phyloP scores from a whole-genome alignment of 2,888 invertebrate genomes.

The Axea sp. region DNA sequence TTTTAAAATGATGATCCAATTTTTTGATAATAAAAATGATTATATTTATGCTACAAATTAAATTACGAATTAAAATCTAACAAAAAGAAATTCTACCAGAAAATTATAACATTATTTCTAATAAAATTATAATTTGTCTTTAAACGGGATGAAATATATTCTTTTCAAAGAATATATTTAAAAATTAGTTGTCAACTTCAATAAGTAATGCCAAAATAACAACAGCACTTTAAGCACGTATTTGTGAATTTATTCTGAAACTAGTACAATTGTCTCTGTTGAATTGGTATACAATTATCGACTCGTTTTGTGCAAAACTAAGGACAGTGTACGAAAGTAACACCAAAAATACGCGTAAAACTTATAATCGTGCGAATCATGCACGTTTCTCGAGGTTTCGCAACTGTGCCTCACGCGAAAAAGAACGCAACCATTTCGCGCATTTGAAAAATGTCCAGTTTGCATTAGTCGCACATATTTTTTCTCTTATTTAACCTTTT shows the following conservation, averaged over 20 bases:
- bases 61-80: too few relatives aligned
- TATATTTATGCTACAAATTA: too few relatives aligned
- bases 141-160: too few relatives aligned
- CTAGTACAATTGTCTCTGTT: conserved; percentile 22
- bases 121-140: too few relatives aligned
- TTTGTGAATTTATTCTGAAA: conserved; percentile 44
- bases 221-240: conserved; percentile 41
- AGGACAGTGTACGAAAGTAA: conserved; percentile 32
- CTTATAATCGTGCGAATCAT: conserved; percentile 1
- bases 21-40: too few relatives aligned
- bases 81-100: too few relatives aligned
- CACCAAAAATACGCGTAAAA: conserved; percentile 27
- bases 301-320: conserved; percentile 45
- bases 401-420: conserved; percentile 8
- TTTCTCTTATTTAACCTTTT: conserved; percentile 17
- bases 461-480: conserved; percentile 22
- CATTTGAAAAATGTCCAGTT: conserved; percentile 16
- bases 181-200: too few relatives aligned
- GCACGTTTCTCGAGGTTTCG: conserved; percentile 9
- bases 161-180: too few relatives aligned
- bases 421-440: conserved; percentile 9
- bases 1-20: too few relatives aligned
- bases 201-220: too few relatives aligned
- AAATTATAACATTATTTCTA: too few relatives aligned
- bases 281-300: conserved; percentile 24